A percentile compares a stretch with the other conserved stretches of the same genome.
Conservation (phyloP, 2,888 invertebrate genomes). For the Thalpophila matura region DNA sequence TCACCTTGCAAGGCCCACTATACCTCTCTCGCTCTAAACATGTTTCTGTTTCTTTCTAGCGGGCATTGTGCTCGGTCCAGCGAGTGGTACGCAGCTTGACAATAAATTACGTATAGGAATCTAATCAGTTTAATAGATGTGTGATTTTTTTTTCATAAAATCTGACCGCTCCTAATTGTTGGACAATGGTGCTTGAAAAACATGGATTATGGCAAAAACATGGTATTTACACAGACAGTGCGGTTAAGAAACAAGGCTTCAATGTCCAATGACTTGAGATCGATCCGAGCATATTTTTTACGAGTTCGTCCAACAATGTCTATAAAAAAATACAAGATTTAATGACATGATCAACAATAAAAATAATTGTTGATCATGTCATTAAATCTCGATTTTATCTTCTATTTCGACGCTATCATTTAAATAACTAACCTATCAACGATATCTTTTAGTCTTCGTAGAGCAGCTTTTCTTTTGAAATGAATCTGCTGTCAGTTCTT, state of each 20-base stretch:
- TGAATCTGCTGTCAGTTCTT: too few relatives aligned
- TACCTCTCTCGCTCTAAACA: conserved; percentile 81
- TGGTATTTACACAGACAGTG: conserved; percentile 36
- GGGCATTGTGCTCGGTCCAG: conserved; percentile 88
- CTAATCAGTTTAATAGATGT: conserved; percentile 90
- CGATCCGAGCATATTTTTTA: conserved; percentile 28
- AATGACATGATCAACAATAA: too few relatives aligned
- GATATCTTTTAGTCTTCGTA: too few relatives aligned
- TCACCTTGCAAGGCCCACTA: conserved; percentile 91
- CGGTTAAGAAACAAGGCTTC: conserved; percentile 24
- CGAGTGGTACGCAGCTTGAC: conserved; percentile 80
- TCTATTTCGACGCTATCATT: not conserved
- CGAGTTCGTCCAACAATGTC: conserved; percentile 7
- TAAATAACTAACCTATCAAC: too few relatives aligned
- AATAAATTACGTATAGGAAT: conserved; percentile 90
- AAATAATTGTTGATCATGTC: not conserved
- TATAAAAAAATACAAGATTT: too few relatives aligned
- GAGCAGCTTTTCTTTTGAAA: too few relatives aligned
- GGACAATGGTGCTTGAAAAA: conserved; percentile 15
- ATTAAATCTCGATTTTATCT: not conserved
- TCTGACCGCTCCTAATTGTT: conserved; percentile 47
- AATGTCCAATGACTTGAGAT: conserved; percentile 12
- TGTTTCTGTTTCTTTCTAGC: conserved; percentile 80
- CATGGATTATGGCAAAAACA: conserved; percentile 32
- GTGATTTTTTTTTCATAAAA: conserved; percentile 83